Conservation (phyloP, 2,797 vertebrate species). For the Alectoris magna region DNA sequence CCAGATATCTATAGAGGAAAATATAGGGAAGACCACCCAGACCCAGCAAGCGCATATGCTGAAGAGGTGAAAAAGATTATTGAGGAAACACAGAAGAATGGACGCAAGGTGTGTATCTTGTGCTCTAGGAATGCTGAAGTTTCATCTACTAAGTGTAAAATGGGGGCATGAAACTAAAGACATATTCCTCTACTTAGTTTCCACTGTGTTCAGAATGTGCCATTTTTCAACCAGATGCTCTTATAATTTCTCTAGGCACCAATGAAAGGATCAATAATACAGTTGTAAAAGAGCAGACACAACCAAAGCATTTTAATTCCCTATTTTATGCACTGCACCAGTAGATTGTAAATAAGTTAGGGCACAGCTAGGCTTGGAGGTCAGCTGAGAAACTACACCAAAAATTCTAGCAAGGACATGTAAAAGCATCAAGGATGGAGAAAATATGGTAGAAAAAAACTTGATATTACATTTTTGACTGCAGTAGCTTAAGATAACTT, state of each 20-base stretch:
- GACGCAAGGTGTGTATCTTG: conserved; percentile 85
- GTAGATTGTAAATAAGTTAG: background rate
- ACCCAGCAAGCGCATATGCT: conserved; percentile 91
- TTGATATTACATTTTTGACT: background rate
- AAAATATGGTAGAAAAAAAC: background rate
- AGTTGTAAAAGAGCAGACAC: background rate
- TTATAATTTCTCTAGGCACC: background rate
- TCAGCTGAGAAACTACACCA: background rate
- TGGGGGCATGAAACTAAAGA: background rate
- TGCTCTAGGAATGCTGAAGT: background rate
- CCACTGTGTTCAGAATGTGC: background rate
- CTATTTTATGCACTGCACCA: background rate
- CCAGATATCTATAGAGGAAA: conserved; percentile 95
- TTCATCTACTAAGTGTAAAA: background rate
- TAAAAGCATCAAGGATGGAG: background rate
- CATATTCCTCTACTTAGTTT: background rate
- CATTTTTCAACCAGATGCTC: background rate
- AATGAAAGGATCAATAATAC: background rate
- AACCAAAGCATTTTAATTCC: background rate
- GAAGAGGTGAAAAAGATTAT: conserved; percentile 91
- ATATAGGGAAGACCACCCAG: conserved; percentile 88
- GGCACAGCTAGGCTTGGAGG: background rate
- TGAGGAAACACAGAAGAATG: conserved; percentile 80
- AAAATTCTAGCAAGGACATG: background rate
- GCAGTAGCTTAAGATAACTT: background rate